Base-by-base conservation (phyloP, 2,888 invertebrate species). In the Tinea semifulvella region DNA sequence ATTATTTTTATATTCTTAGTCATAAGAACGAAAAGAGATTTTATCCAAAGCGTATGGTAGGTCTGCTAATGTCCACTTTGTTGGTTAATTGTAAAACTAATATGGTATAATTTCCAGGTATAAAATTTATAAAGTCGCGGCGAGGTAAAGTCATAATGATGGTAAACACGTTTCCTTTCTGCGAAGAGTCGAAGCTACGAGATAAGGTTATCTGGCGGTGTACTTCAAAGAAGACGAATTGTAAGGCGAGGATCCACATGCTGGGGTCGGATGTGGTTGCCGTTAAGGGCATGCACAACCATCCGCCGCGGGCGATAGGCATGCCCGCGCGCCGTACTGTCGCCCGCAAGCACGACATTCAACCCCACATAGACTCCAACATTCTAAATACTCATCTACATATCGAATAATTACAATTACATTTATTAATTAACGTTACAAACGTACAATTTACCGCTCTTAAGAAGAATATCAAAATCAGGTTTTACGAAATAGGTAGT, bases 131-230 rank as follows among this genome's bases (percentile, higher is more conserved):
- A 55, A 77, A 77, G 56, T 82, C 82, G 22, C 70, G 82, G 1
- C 80, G 81, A 35, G 82, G 82, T 46, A 82, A 82, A 56, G 68
- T 82, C 42, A 79, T 82, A 51, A 82, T 82, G 81, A 75, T 82
- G 76, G 81, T 82, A 61, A 82, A 82, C 53, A 82, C 81, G 39
- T 82, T 82, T 53, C 81, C 82, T 3, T 82, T 82, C 58, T 82
- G 82, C 55, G 82, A 82, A 56, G 82, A 82, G 60, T 82, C 82
- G 2, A 80, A 80, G 56, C 55, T 82, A 57, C 58, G 80, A 48
- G 80, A 80, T 53, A 82, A 82, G 54, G 80, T 82, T 39, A 82
- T 82, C 50, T 82, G 82, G 82, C 63, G 82, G 40, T 82, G 82
- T 53, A 82, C 82, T 25, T 82, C 82, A 6, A 82, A 82, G 66